Base-by-base conservation (phyloP, 1,140 invertebrate genomes). In the Mya arenaria region DNA sequence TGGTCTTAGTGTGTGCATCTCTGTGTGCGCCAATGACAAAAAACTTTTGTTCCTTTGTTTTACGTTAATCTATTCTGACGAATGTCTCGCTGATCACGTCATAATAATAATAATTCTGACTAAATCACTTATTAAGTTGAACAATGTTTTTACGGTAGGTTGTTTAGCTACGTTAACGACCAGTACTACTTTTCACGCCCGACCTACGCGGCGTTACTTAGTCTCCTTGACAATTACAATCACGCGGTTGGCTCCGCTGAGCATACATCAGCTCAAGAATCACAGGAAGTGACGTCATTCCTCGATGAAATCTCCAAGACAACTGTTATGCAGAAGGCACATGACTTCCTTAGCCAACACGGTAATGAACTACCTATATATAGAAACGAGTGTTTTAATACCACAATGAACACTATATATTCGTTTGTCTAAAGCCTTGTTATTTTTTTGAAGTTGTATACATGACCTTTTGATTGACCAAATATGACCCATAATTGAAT, bases 201-300 rank as follows among this genome's bases (percentile, higher is more conserved):
- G n/a, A 82, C 79, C 1, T 82, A 82, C 39, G 68, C 69, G 15
- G 79, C 79, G 4, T 34, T 82, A 6, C 10, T 82, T 39, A 39
- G 44, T 19, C 79, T 82, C 25, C 60, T 82, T 17, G 68, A 82
- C 79, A 82, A 82, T 55, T 82, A 82, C 39, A 73, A 82, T 55
- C 56, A 73, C 60, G 34, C 34, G 30, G n/a, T 73, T 23, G 79
- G 79, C 37, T 4, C 17, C 19, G 56, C 79, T 8, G 79, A 82
- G 44, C 58, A 82, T 52, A 34, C 68, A 0, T 63, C 25, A 5
- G 4, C 30, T 10, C 28, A 52, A 8, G 79, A 82, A 30, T 23
- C 34, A 15, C 32, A 41, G 2, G 79, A 82, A 73, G 36, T 82
- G 3, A 52, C 68, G 13, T 3, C 28, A 25, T 82, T 82, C 48